Base-by-base conservation (phyloP, 92 coral and sea anemone genomes). In the Hydrozoanthus gracilis region DNA sequence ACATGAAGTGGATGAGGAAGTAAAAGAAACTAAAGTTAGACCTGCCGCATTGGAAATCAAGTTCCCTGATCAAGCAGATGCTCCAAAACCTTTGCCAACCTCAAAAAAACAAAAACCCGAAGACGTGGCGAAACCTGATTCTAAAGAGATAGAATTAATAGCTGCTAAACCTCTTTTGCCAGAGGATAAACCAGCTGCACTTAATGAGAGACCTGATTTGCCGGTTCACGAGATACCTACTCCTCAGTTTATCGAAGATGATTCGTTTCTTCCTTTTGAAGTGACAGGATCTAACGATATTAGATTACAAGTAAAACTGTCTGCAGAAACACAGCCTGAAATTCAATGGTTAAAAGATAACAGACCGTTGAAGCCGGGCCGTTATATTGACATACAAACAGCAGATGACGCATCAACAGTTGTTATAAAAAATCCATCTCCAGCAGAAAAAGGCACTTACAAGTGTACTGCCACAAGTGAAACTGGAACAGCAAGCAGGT, bases 291-390 rank as follows among this genome's bases (percentile, higher is more conserved):
- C 93, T 39, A 89, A 88, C 46, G 90, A 77, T 11, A 79, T 77
- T 44, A 87, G 86, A 13, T 82, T 96, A 45, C 95, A 96, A 78
- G 87, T 93, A 39, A 90, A 93, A 64, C 93, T 94, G 69, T 92
- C 92, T 16, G 92, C 95, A 13, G 93, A 84, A 44, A 87, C 95
- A 9, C 76, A 91, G 39, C 88, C 91, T 15, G 76, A 45, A 12
- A 82, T 88, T 18, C 27, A 75, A 73, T 88, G 91, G 91, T 83
- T 62, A 46, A 88, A 82, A 74, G 84, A 88, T n/a, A 87, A 88
- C 67, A 74, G 76, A 66, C 91, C 84, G n/a, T 7, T 93, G 60
- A 88, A 88, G 79, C 77, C 89, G 20, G 83, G 86, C 10, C 90
- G 91, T 16, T 87, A 90, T 71, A 54, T 88, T 60, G 74, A 76